A percentile compares a stretch with the other conserved stretches of the same genome.
Conservation (phyloP, 2,113 vertebrate species). For the Echinops telfairi region DNA sequence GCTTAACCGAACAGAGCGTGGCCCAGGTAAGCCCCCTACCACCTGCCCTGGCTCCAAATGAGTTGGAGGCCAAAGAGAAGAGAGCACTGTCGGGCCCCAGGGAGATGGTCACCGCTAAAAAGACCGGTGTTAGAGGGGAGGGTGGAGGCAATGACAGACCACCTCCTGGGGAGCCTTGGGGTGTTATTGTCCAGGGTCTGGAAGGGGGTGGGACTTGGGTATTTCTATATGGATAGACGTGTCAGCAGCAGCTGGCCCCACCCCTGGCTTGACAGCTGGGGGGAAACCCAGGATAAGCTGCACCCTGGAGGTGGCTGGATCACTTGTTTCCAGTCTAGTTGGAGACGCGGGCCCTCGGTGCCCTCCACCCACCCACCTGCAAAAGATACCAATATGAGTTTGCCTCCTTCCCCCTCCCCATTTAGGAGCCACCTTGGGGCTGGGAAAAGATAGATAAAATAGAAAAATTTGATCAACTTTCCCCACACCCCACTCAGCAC, state of each 20-base stretch:
- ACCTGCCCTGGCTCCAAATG: background rate
- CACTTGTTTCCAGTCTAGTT: background rate
- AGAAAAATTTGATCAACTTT: background rate
- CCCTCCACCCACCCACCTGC: background rate
- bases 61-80: background rate
- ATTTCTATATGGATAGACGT: background rate
- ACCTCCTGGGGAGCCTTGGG: background rate
- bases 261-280: background rate
- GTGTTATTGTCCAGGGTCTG: background rate
- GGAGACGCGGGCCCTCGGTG: background rate
- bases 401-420: background rate
- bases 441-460: background rate
- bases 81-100: background rate
- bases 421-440: background rate
- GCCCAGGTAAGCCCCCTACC: slow-evolving; percentile 87
- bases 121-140: background rate
- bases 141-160: background rate
- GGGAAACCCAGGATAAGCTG: background rate
- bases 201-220: background rate
- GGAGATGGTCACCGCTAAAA: background rate
- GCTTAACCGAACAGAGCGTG: slow-evolving; percentile 90
- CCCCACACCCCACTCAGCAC: background rate
- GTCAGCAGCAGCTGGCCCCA: background rate
- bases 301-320: background rate
- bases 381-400: background rate